Evolutionary conservation across 2,113 vertebrate genomes (phyloP), one percentile per base, ranked within the genome.

Genomic region (Callopanchax toddi): DNA sequence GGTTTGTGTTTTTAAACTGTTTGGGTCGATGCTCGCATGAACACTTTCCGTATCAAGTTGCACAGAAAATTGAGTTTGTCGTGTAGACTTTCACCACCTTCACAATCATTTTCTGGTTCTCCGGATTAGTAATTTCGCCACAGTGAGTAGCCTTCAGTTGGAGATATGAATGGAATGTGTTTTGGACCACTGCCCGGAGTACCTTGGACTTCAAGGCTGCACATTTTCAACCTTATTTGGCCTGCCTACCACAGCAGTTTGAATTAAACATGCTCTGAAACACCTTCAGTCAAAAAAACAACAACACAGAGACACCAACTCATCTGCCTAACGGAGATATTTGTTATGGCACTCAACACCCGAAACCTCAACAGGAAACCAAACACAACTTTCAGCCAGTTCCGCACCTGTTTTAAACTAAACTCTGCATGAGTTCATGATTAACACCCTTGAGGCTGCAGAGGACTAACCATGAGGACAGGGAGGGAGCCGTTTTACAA

Each of bases 341-440:
- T 67, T 77, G 71, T 67, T 26, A 1, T 66, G 75, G 50, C 68
- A 76, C 82, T 86, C 69, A 79, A 77, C 36, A 69, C 59, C 43
- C 37, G 68, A 49, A 74, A 78, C 77, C 81, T 74, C 78, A 81
- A 81, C 87, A 88, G 87, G 89, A 90, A 90, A 82, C 74, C 45
- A 44, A 82, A 81, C 65, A 71, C 16, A 17, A 6, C 75, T 78
- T n/a, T 63, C 45, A 83, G 76, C 74, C 78, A 78, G 87, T 88
- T 91, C 89, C 83, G 84, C 76, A 71, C 68, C 52, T 6, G 11
- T 75, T 78, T 75, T 53, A 55, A 53, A 59, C 61, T 32, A 34
- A 78, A 60, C 83, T 64, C 45, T 64, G 49, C n/a, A 16, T 42
- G 61, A 73, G 49, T 72, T 83, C 53, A 74, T 76, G 60, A 71